Evolutionary conservation across 2,888 invertebrate genomes (phyloP), one percentile per base, ranked within the genome.

Genomic region (Caenorhabditis doughertyi): DNA sequence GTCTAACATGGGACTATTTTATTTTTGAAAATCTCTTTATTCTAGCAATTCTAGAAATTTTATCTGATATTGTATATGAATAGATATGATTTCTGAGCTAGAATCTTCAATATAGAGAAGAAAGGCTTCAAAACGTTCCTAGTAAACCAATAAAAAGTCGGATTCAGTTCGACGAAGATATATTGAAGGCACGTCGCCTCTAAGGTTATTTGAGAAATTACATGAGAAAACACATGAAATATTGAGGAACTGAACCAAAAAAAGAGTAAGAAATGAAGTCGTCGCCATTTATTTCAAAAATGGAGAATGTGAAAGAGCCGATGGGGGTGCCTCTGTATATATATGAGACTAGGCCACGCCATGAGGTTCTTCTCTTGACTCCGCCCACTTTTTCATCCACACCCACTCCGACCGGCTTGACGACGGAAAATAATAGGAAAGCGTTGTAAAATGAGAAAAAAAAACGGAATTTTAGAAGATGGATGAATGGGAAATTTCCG

Each of bases 321-420:
- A 32, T 32, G 56, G 32, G 29, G 23, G n/a, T 16, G 5, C 47
- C 29, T 47, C 35, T 74, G 29, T 76, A 77, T 76, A 76, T 76
- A 76, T 68, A 39, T 60, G 73, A 18, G 56, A 5, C 51, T 21
- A 27, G 23, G 25, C 27, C 56, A 42, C 51, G 49, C 55, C 60
- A 60, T 60, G 67, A 60, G 76, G 67, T 76, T 68, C 77, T 77
- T 65, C 65, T 21, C 2, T 3, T 42, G 16, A 49, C 65, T 27
- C 39, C 72, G 53, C 62, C 72, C 72, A 25, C 44, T 64, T 49
- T 32, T 42, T 53, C 53, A 62, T 60, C 68, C 77, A 77, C 77
- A 53, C 77, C 77, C 77, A 68, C 53, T 44, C 42, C 60, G 51
- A 47, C 72, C 49, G 55, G 29, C 60, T 58, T 72, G 60, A 72